A percentile compares a stretch with the other conserved stretches of the same genome.
These are phyloP conservation scores for Phallusia fumigata DNA, from an alignment of 23 tunicate genomes.

Conservation along the genomic window DNA sequence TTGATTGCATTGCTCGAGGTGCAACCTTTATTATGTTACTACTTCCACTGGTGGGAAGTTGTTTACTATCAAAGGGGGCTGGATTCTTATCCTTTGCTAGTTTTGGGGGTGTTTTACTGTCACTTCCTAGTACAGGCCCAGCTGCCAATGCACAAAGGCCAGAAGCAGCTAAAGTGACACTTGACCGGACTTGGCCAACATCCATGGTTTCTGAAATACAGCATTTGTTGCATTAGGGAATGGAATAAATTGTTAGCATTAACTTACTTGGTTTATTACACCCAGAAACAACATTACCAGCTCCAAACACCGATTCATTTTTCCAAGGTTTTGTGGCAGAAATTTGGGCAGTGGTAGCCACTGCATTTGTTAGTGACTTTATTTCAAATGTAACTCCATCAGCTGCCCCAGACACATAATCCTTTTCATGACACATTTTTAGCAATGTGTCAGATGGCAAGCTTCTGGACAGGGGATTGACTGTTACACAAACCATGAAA, in stretches of 20 bases:
- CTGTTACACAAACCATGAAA: background rate
- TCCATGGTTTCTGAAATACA: too few relatives aligned
- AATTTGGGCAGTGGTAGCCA: too few relatives aligned
- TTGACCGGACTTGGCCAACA: background rate
- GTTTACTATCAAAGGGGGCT: background rate
- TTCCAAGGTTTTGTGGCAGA: too few relatives aligned
- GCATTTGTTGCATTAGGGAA: too few relatives aligned
- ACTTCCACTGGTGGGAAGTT: background rate
- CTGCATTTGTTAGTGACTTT: background rate
- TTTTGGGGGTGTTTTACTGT: background rate
- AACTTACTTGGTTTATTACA: too few relatives aligned
- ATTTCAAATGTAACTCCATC: slow-evolving; percentile 3
- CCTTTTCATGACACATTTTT: background rate
- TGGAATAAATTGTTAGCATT: too few relatives aligned
- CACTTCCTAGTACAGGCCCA: background rate
- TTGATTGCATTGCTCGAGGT: background rate
- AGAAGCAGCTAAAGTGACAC: background rate
- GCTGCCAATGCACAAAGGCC: slow-evolving; percentile 6
- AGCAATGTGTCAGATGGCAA: background rate
- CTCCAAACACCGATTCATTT: too few relatives aligned
- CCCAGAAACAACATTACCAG: too few relatives aligned
- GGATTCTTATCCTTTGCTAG: background rate
- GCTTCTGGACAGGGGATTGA: background rate
- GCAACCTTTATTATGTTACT: background rate
- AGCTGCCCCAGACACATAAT: background rate